Evolutionary conservation across 2,113 vertebrate genomes (phyloP).

Genomic region (Xyrauchen texanus): DNA sequence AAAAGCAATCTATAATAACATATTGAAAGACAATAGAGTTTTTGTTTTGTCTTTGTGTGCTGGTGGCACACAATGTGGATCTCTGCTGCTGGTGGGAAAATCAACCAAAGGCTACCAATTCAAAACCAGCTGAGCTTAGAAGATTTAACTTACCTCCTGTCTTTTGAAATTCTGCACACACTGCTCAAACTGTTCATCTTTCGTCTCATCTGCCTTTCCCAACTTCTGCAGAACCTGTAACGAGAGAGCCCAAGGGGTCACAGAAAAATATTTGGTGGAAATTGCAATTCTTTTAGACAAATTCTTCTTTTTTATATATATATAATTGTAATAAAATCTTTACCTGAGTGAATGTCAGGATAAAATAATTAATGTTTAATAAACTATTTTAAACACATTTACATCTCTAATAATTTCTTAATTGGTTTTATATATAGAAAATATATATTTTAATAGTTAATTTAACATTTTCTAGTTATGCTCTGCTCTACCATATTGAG

Average conservation of each 20-base stretch:
- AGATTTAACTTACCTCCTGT: slow-evolving; percentile 82
- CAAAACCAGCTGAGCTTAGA: background rate
- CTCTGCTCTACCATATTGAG: too few species aligned
- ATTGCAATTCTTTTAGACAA: too few species aligned
- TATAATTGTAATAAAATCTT: too few species aligned
- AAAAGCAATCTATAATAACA: background rate
- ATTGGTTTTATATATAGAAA: too few species aligned
- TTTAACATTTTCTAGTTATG: too few species aligned
- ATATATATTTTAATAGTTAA: too few species aligned
- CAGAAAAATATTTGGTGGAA: background rate
- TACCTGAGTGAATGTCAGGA: too few species aligned
- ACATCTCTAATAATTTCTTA: too few species aligned
- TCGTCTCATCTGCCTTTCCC: slow-evolving; percentile 96
- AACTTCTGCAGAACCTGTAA: slow-evolving; percentile 93
- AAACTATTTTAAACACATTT: too few species aligned
- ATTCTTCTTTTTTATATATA: too few species aligned
- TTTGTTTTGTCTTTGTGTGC: background rate
- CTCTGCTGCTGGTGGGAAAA: slow-evolving; percentile 1
- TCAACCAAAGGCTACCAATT: background rate
- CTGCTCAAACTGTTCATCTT: slow-evolving; percentile 97
- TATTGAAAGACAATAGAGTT: background rate
- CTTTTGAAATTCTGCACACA: slow-evolving; percentile 93
- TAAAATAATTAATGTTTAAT: too few species aligned
- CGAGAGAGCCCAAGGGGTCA: background rate
- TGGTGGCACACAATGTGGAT: background rate